Evolutionary conservation across 2,888 invertebrate species (phyloP), one percentile per base, ranked within the genome.

Genomic region (Fabriciana adippe): DNA sequence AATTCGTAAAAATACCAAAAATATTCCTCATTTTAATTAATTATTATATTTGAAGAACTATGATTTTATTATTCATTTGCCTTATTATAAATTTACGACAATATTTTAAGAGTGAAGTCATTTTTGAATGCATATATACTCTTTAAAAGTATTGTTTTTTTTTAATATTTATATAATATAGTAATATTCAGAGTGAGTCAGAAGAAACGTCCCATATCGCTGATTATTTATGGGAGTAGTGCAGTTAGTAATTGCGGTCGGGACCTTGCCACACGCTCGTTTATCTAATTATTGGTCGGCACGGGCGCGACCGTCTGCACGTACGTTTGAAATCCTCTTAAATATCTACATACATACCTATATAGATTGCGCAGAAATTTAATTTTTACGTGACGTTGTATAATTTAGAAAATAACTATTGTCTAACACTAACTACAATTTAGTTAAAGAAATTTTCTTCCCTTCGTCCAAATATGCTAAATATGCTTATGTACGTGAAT

Each of bases 261-360:
- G 84, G 92, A 92, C 91, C 92, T 81, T 88, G 85, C 84, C 88
- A 87, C 85, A 84, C 85, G 85, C 88, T 90, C 92, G 89, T 91
- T 92, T 89, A 92, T 92, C 89, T 92, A 91, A 92, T 92, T 92
- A 92, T 55, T 57, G 80, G 75, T 56, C 64, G 67, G n/a, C 61
- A 35, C 51, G 57, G 59, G 59, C 59, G 63, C 64, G 60, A 66
- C 62, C 61, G 69, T 55, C 62, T 66, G 26, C 62, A 63, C 54
- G 47, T 55, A 51, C 50, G 48, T 55, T 31, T 66, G 26, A 66
- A 47, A 18, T 60, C 47, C 60, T 59, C 54, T 59, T 11, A 48
- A 31, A 26, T 48, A n/a, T 47, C 13, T 45, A 26, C 26, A 41
- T 41, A 35, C 8, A 35, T 35, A 35, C 18, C 1, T 18, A 18